These are phyloP conservation scores for Oreochromis niloticus DNA, from an alignment of 2,113 vertebrate species.

Conservation along the genomic window DNA sequence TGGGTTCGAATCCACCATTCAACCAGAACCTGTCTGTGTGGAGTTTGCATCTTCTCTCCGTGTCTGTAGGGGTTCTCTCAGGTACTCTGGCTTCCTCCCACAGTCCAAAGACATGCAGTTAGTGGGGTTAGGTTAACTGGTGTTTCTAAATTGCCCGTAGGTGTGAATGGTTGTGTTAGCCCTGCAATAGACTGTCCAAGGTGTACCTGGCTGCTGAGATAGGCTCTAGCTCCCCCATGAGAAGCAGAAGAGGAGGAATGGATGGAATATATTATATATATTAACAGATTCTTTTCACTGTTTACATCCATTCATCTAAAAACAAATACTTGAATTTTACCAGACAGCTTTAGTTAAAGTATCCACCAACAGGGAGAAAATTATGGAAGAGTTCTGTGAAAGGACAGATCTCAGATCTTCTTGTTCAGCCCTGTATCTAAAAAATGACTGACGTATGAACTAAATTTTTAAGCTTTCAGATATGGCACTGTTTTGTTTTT, in stretches of 20 bases:
- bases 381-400: background rate
- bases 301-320: background rate
- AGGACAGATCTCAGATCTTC: background rate
- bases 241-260: background rate
- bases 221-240: background rate
- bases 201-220: background rate
- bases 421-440: background rate
- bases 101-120: background rate
- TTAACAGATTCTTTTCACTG: background rate
- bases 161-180: background rate
- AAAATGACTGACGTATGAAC: background rate
- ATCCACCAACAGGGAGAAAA: background rate
- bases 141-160: background rate
- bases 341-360: no score
- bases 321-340: background rate
- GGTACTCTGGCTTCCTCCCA: background rate
- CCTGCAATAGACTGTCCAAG: background rate
- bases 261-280: background rate
- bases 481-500: background rate
- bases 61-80: background rate
- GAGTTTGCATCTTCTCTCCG: background rate
- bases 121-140: background rate
- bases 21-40: background rate
- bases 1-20: background rate
- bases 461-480: background rate